Percentiles rank a stretch among this genome's conserved stretches.
These are phyloP conservation scores for Cremastinae sp. DNA, from an alignment of 2,888 invertebrate genomes.

Conservation along the genomic window DNA sequence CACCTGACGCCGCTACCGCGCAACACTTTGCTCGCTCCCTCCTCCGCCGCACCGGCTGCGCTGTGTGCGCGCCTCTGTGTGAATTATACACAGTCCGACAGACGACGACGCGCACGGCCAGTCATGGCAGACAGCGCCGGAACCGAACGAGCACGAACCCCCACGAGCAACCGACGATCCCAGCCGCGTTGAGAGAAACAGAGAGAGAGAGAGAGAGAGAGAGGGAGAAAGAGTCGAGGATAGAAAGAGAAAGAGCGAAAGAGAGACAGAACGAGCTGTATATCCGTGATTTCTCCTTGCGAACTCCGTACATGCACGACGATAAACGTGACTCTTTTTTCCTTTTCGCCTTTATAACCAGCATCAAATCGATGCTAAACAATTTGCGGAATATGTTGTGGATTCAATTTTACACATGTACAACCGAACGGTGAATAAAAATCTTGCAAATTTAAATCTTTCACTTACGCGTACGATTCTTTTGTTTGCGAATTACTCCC, in stretches of 20 bases:
- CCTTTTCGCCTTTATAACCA: background rate
- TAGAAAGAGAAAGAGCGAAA: background rate
- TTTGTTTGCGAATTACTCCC: too few relatives aligned
- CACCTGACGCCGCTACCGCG: conserved; percentile 66
- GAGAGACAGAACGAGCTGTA: conserved; percentile 11
- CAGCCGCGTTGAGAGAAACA: conserved; percentile 14
- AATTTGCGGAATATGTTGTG: too few relatives aligned
- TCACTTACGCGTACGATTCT: too few relatives aligned
- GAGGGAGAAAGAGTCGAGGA: too few relatives aligned
- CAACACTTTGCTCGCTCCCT: conserved; percentile 45
- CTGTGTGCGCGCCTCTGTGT: background rate
- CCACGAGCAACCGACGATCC: conserved; percentile 64
- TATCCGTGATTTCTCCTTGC: conserved; percentile 25
- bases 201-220: background rate
- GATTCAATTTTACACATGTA: too few relatives aligned
- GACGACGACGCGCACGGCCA: conserved; percentile 66
- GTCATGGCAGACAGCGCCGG: conserved; percentile 75
- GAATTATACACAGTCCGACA: conserved; percentile 52
- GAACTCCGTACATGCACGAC: background rate
- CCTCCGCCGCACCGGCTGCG: conserved; percentile 52
- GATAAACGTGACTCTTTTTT: background rate
- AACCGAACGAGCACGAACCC: conserved; percentile 67
- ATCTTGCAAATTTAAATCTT: too few relatives aligned
- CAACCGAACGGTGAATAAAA: too few relatives aligned
- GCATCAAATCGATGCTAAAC: too few relatives aligned